Evolutionary conservation across 2,113 vertebrate genomes (phyloP).

Genomic region (Phyllopteryx taeniolatus): DNA sequence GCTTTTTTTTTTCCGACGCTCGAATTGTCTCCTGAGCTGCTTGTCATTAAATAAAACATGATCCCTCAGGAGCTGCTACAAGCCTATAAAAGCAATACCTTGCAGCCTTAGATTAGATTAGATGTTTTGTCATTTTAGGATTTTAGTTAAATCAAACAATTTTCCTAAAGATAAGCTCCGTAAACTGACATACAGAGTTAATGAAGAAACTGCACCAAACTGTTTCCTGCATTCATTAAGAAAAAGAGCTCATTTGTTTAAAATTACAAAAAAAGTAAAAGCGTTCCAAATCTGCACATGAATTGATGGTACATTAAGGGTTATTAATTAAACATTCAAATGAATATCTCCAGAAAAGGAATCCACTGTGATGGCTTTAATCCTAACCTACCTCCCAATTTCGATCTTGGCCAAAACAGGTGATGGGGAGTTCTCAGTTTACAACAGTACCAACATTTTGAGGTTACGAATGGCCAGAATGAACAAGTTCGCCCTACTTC

Average conservation of each 20-base stretch:
- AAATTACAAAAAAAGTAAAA: not conserved
- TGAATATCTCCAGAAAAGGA: too few species aligned
- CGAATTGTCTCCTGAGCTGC: conserved; percentile 6
- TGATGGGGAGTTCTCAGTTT: too few species aligned
- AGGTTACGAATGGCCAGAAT: not conserved
- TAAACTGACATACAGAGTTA: not conserved
- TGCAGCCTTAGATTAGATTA: not conserved
- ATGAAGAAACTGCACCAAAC: not conserved
- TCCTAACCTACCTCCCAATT: too few species aligned
- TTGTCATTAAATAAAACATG: conserved; percentile 36
- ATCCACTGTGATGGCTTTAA: too few species aligned
- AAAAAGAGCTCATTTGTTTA: not conserved
- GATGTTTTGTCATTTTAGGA: not conserved
- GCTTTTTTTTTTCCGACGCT: not conserved
- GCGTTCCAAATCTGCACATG: conserved; percentile 9
- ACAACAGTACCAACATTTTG: too few species aligned
- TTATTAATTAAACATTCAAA: conserved; percentile 32
- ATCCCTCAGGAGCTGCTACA: conserved; percentile 2
- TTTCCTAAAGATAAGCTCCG: not conserved
- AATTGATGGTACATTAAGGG: conserved; percentile 11
- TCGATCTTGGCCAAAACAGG: too few species aligned
- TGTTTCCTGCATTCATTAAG: conserved; percentile 22
- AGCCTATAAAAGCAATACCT: not conserved
- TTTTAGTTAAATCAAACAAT: not conserved
- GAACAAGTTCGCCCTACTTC: not conserved